Evolutionary conservation across 2,797 vertebrate species (phyloP), one percentile per base, ranked within the genome.

Genomic region (Catharus ustulatus): DNA sequence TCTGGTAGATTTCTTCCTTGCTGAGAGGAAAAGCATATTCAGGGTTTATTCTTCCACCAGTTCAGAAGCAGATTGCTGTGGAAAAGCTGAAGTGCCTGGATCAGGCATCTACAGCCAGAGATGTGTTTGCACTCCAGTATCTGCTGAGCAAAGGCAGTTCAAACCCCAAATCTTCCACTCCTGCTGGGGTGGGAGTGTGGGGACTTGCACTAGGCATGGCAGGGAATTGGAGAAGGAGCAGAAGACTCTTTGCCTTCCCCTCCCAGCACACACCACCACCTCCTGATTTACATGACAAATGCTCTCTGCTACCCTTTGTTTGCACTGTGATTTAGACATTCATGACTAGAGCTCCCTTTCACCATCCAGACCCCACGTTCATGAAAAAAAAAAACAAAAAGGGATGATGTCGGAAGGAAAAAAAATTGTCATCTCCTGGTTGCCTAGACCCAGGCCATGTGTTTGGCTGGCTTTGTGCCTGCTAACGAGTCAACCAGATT

Each of bases 211-310:
- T 42, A 46, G 67, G 1, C 14, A 64, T 63, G 8, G 49, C 46
- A 58, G 77, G 58, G 79, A 69, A 55, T 36, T 67, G 64, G 76
- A 89, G 59, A 61, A 91, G 83, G 63, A 93, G 78, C 29, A 93
- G 77, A 97, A 94, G 78, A 89, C 54, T 75, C 75, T 48, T 40
- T n/a, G 81, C 64, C 36, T 84, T 94, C 51, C 69, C 84, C 77
- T 95, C 69, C 8, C 45, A 86, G 87, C 74, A 74, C 76, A 81
- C 93, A 85, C 83, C 49, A 13, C 62, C 24, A 27, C 95, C 69
- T 91, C 93, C 87, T 95, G 77, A 97, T 97, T 97, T 96, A 64
- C 95, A 95, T 97, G 94, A 96, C 91, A 97, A 95, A 91, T 88
- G 94, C 78, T 54, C 94, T 87, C 30, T 88, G 48, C 76, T 84